These are phyloP conservation scores for Silvanus unidentatus DNA, from an alignment of 2,888 invertebrate species.

Conservation along the genomic window DNA sequence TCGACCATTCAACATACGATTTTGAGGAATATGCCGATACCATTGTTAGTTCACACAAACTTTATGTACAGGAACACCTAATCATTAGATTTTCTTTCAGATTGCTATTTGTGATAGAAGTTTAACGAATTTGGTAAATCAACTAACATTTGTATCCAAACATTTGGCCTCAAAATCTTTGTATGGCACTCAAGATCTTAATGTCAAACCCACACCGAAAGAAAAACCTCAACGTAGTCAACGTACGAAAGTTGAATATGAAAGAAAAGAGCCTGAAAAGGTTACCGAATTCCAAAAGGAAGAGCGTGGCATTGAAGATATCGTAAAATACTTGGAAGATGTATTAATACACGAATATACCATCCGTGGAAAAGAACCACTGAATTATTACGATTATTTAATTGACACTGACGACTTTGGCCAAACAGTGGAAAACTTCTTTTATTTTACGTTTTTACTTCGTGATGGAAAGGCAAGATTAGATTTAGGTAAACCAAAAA, in stretches of 20 bases:
- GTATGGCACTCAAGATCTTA: constrained; percentile 48
- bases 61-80: not conserved
- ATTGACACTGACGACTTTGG: constrained; percentile 56
- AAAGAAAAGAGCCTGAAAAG: constrained; percentile 48
- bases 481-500: constrained; percentile 48
- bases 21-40: constrained; percentile 47
- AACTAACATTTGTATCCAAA: constrained; percentile 27
- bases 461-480: constrained; percentile 53
- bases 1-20: constrained; percentile 49
- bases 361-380: constrained; percentile 41
- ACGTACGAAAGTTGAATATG: too few relatives aligned
- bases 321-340: constrained; percentile 49
- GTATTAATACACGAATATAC: constrained; percentile 48
- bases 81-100: constrained; percentile 9
- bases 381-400: constrained; percentile 56
- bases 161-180: constrained; percentile 41
- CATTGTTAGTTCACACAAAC: constrained; percentile 42
- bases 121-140: too few relatives aligned
- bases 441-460: constrained; percentile 59
- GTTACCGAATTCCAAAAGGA: constrained; percentile 50
- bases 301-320: constrained; percentile 53
- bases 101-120: too few relatives aligned
- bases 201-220: constrained; percentile 35
- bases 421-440: constrained; percentile 58
- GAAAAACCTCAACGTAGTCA: constrained; percentile 36